Conservation (phyloP, 2,888 invertebrate species). For the Caenorhabditis afra region DNA sequence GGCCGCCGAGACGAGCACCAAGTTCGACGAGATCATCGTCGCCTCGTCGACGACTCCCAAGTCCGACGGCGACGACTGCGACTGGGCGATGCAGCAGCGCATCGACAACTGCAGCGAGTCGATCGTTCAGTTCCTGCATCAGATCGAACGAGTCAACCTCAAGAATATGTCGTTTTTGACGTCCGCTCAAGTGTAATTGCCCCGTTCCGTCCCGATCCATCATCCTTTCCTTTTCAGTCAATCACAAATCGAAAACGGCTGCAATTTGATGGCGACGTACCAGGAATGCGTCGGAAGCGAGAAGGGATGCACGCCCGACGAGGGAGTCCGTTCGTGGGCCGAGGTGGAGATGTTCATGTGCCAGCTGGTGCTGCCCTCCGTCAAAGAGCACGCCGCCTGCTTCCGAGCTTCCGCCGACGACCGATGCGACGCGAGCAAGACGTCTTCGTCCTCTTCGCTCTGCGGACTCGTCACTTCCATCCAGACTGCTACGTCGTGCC, state of each 20-base stretch:
- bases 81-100: conserved; percentile 64
- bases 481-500: conserved; percentile 63
- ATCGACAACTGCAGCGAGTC: conserved; percentile 71
- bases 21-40: conserved; percentile 48
- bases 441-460: conserved; percentile 47
- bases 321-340: conserved; percentile 65
- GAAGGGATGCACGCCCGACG: conserved; percentile 65
- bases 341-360: conserved; percentile 77
- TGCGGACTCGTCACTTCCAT: conserved; percentile 63
- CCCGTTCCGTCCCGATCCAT: conserved; percentile 11
- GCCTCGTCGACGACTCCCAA: conserved; percentile 19
- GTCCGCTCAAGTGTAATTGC: conserved; percentile 39
- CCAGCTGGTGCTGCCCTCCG: conserved; percentile 76
- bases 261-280: conserved; percentile 69
- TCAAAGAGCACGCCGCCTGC: conserved; percentile 73
- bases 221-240: conserved; percentile 57
- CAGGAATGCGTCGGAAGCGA: conserved; percentile 69
- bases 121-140: conserved; percentile 65
- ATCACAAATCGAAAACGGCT: conserved; percentile 64
- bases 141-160: conserved; percentile 60
- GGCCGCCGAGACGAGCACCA: conserved; percentile 24
- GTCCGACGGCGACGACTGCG: conserved; percentile 60
- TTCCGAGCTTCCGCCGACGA: conserved; percentile 63
- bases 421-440: conserved; percentile 53
- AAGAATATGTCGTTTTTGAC: conserved; percentile 52